Evolutionary conservation across 2,797 vertebrate genomes (phyloP).

Genomic region (Paratrypauchen microcephalus): DNA sequence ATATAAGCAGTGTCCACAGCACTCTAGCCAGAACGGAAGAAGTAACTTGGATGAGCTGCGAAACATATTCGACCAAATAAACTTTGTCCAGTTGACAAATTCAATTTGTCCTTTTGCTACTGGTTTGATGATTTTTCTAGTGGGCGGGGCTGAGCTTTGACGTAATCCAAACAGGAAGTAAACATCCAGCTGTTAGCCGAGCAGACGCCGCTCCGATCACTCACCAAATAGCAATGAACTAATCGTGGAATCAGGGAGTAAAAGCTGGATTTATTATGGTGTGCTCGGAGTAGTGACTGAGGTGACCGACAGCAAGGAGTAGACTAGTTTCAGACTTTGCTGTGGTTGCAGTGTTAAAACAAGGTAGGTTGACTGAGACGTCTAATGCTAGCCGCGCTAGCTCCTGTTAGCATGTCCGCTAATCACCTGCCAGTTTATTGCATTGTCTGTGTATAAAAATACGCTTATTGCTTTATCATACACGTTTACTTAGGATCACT

Average conservation of each 20-base stretch:
- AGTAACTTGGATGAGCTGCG: too few relatives aligned
- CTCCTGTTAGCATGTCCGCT: constrained; percentile 20
- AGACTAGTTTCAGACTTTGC: constrained; percentile 56
- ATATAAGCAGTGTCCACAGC: too few relatives aligned
- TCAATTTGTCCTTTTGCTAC: too few relatives aligned
- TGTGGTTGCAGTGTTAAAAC: constrained; percentile 64
- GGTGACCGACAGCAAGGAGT: constrained; percentile 33
- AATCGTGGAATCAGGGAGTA: constrained; percentile 24
- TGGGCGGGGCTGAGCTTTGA: not conserved
- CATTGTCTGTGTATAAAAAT: too few relatives aligned
- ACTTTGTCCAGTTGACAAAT: too few relatives aligned
- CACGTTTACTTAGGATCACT: not conserved
- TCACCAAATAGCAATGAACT: constrained; percentile 44
- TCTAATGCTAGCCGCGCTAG: constrained; percentile 24
- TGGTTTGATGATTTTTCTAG: not conserved
- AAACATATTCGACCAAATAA: too few relatives aligned
- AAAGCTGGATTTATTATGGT: constrained; percentile 49
- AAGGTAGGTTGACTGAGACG: constrained; percentile 68
- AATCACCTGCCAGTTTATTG: not conserved
- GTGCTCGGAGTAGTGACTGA: constrained; percentile 63
- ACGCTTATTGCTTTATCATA: not conserved
- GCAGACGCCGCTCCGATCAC: constrained; percentile 7
- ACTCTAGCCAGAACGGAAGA: too few relatives aligned
- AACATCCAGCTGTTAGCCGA: constrained; percentile 62
- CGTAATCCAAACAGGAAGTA: constrained; percentile 65